phyloP scores from a whole-genome alignment of 2,888 invertebrate genomes.

The Lamellibrachia satsuma region DNA sequence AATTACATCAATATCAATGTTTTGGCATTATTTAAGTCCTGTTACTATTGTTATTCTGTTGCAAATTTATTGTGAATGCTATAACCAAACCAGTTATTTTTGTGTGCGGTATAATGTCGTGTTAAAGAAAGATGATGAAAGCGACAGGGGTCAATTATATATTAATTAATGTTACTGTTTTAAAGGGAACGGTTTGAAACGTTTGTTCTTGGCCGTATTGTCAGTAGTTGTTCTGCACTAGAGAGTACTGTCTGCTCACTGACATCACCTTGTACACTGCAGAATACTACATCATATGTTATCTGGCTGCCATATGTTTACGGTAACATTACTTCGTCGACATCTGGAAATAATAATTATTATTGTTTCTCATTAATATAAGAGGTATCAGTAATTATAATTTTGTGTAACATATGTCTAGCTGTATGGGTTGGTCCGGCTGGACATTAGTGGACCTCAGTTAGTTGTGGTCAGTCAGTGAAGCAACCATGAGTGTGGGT shows the following conservation, averaged over 20 bases:
- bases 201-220: too few species aligned
- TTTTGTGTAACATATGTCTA: background rate
- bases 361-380: background rate
- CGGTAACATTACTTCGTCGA: too few species aligned
- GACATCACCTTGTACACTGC: background rate
- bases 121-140: background rate
- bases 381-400: background rate
- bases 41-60: background rate
- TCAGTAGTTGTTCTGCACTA: too few species aligned
- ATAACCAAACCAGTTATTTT: slow-evolving; percentile 17
- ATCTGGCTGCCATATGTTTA: background rate
- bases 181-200: too few species aligned
- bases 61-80: background rate
- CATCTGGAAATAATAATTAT: background rate
- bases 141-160: background rate
- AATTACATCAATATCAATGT: background rate
- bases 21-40: background rate
- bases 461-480: background rate
- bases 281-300: background rate
- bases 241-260: background rate
- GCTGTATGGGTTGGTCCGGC: background rate
- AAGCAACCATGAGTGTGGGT: background rate
- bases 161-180: background rate
- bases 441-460: background rate
- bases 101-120: background rate